A percentile compares a stretch with the other conserved stretches of the same genome.
phyloP scores from a whole-genome alignment of 2,113 vertebrate species.

The Cygnus atratus region DNA sequence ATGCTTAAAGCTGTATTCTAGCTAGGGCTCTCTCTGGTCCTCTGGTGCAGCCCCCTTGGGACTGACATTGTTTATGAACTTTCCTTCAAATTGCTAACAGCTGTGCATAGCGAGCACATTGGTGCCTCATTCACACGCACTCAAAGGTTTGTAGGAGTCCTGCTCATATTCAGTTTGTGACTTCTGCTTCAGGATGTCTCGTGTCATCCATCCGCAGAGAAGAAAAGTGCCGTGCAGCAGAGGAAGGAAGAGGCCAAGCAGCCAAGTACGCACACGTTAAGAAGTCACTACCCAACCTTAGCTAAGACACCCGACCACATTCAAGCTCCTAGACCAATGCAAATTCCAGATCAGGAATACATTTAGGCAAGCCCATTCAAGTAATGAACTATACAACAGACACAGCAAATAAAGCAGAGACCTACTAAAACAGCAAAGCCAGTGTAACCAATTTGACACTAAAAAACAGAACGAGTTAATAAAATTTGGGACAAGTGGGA shows the following conservation, averaged over 20 bases:
- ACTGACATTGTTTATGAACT: not conserved
- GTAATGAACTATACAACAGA: not conserved
- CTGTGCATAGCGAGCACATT: not conserved
- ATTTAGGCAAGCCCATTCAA: not conserved
- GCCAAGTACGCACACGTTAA: fast-evolving
- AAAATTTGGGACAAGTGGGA: not conserved
- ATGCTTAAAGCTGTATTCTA: not conserved
- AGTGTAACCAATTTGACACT: not conserved
- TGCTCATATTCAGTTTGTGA: not conserved
- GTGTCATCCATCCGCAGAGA: fast-evolving
- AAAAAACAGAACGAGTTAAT: not conserved
- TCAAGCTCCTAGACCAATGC: not conserved
- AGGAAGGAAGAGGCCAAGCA: fast-evolving
- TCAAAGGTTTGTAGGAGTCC: not conserved
- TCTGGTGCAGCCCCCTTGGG: not conserved
- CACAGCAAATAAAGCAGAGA: not conserved
- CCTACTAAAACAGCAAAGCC: not conserved
- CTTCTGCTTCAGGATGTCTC: not conserved
- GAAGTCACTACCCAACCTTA: not conserved
- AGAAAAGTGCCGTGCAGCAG: not conserved
- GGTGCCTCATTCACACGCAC: fast-evolving
- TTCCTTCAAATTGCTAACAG: not conserved
- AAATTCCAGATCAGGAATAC: not conserved
- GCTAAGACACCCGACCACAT: not conserved
- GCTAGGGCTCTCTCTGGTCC: not conserved